phyloP scores from a whole-genome alignment of 2,888 invertebrate genomes.

The Xylota sylvarum region DNA sequence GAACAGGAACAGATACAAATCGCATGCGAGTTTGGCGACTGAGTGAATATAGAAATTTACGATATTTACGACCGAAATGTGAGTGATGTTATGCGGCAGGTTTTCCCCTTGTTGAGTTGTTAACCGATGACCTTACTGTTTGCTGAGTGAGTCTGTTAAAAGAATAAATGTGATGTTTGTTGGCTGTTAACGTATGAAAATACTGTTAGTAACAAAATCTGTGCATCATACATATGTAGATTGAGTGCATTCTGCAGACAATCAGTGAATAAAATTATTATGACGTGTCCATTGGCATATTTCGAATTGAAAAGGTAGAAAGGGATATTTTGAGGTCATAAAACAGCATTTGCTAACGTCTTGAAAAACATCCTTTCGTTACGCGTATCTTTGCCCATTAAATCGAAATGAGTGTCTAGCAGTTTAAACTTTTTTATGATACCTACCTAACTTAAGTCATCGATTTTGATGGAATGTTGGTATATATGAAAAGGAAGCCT shows the following conservation, averaged over 20 bases:
- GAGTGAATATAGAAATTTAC: constrained; percentile 28
- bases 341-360: not conserved
- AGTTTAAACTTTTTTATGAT: not conserved
- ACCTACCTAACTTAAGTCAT: not conserved
- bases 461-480: not conserved
- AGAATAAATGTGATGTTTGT: not conserved
- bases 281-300: not conserved
- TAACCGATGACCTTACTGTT: too few relatives aligned
- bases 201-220: too few relatives aligned
- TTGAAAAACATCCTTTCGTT: not conserved
- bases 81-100: not conserved
- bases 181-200: too few relatives aligned
- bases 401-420: not conserved
- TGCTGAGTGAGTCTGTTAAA: not conserved
- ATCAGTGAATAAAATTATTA: not conserved
- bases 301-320: not conserved
- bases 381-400: not conserved
- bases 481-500: not conserved
- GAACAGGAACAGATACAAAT: not conserved
- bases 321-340: not conserved
- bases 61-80: constrained; percentile 16
- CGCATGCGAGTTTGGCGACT: constrained; percentile 24
- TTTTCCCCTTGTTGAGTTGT: too few relatives aligned
- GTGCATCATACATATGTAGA: too few relatives aligned
- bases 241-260: not conserved